A percentile compares a stretch with the other conserved stretches of the same genome.
These are phyloP conservation scores for Synergus umbraculus DNA, from an alignment of 2,888 invertebrate genomes.

Conservation along the genomic window DNA sequence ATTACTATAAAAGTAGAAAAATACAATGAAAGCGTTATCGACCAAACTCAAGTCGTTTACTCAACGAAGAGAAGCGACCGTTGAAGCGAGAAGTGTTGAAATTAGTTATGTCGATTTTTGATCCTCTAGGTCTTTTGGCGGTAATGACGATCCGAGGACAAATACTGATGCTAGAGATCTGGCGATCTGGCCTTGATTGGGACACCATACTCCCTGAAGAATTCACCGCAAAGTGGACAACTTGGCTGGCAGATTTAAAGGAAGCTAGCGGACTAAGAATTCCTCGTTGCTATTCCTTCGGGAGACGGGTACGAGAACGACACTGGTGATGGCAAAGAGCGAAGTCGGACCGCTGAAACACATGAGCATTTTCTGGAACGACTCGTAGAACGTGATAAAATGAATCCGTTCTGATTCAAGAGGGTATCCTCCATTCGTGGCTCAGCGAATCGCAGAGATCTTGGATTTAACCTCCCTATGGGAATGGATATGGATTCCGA, in stretches of 20 bases:
- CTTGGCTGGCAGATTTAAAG: slow-evolving; percentile 53
- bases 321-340: not conserved
- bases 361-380: too few species aligned
- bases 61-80: slow-evolving; percentile 39
- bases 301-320: not conserved
- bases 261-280: not conserved
- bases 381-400: too few species aligned
- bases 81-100: slow-evolving; percentile 55
- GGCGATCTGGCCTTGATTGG: slow-evolving; percentile 50
- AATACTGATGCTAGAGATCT: slow-evolving; percentile 58
- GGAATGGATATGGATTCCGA: too few species aligned
- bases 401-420: too few species aligned
- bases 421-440: too few species aligned
- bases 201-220: slow-evolving; percentile 38
- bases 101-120: slow-evolving; percentile 59
- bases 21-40: too few species aligned
- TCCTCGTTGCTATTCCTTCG: slow-evolving; percentile 53
- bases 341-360: slow-evolving; percentile 7
- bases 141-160: slow-evolving; percentile 52
- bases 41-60: too few species aligned
- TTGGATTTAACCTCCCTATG: too few species aligned
- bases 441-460: too few species aligned
- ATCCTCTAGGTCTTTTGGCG: slow-evolving; percentile 59
- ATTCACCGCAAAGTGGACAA: slow-evolving; percentile 46
- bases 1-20: too few species aligned